These are phyloP conservation scores for Platalea minor DNA, from an alignment of 2,797 vertebrate genomes.

Conservation along the genomic window DNA sequence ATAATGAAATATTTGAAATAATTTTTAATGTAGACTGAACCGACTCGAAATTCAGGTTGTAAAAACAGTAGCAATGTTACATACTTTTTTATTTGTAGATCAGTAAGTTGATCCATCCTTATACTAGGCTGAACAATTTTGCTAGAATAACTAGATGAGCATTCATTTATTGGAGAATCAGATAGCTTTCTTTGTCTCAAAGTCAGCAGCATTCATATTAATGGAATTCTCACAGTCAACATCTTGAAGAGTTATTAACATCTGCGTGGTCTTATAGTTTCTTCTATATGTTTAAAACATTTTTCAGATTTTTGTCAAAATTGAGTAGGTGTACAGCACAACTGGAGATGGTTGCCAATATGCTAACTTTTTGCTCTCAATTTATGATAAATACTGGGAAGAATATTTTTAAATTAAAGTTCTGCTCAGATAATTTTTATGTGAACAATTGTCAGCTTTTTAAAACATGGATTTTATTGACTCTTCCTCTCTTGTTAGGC, in stretches of 20 bases:
- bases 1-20: background rate
- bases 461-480: background rate
- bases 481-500: background rate
- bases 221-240: background rate
- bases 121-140: background rate
- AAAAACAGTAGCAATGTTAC: background rate
- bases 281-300: background rate
- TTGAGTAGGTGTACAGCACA: background rate
- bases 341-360: background rate
- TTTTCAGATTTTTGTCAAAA: background rate
- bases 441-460: background rate
- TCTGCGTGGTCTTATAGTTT: background rate
- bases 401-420: background rate
- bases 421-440: background rate
- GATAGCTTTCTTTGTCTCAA: background rate
- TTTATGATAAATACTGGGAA: background rate
- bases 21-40: background rate
- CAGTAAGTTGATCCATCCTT: background rate
- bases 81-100: background rate
- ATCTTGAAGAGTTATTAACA: background rate
- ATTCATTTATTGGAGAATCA: background rate
- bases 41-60: background rate
- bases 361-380: background rate
- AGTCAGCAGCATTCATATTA: background rate
- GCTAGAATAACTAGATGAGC: background rate